Evolutionary conservation across 2,113 vertebrate genomes (phyloP), one percentile per base, ranked within the genome.

Genomic region (Leiothrix lutea): DNA sequence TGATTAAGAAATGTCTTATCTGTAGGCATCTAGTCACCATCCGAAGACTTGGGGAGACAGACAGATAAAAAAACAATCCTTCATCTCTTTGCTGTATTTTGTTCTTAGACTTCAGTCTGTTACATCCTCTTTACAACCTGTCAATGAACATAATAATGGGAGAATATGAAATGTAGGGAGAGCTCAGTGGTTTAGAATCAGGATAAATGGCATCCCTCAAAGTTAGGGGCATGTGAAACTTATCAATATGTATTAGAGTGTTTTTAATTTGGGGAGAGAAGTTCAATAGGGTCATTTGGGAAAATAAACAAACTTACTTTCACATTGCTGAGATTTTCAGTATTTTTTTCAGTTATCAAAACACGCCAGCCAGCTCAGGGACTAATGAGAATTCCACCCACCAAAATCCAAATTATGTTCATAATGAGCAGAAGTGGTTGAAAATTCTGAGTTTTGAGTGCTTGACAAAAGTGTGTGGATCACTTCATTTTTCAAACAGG

Each of bases 1-100:
- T 93, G 90, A 97, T 96, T 95, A 93, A 97, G 95, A 85, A 88
- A 73, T 58, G 13, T 40, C 64, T 95, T 94, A 96, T 97, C 95
- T 95, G 88, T 86, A 97, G 95, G 96, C 96, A 97, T 97, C 95
- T 93, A 92, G 94, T 96, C 95, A 93, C 94, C 92, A 92, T 74
- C 69, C 86, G 94, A 94, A 91, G 80, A 60, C 51, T 92, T 80
- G 42, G 78, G 86, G 56, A 96, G 89, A 88, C 82, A 97, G 89
- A 67, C 78, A 85, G 88, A 92, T 58, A 70, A 80, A 88, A 88
- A 86, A 67, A 2, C 45, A 86, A 26, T 70, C 45, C 90, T 72
- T 71, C 60, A 86, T 66, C 86, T 74, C 47, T 62, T 69, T 67
- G 35, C 82, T 93, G 42, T 18, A 80, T 44, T 66, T 93, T 77